Percentiles rank a stretch among this genome's conserved stretches.
Evolutionary conservation across 37 sponge, comb jelly and placozoan species (phyloP).

Genomic region (Aplysina aerophoba): DNA sequence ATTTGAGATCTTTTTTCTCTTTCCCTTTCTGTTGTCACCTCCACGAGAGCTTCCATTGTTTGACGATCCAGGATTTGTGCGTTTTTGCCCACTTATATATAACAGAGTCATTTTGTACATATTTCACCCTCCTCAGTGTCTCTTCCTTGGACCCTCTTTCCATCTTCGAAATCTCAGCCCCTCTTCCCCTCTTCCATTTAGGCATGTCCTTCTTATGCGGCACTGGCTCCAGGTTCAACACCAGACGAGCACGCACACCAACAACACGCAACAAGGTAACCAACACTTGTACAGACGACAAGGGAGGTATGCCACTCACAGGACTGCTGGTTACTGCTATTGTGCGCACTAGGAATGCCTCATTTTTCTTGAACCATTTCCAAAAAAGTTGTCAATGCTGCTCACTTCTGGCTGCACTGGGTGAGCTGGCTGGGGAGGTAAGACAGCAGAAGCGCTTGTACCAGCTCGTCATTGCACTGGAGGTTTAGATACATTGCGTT

Average conservation of each 20-base stretch:
- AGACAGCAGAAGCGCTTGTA: constrained; percentile 41
- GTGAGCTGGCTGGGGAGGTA: constrained; percentile 26
- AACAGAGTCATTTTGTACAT: neutral
- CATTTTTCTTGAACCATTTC: constrained; percentile 38
- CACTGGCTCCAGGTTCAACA: constrained; percentile 49
- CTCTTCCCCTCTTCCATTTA: neutral
- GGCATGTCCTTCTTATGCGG: constrained; percentile 27
- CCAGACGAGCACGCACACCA: constrained; percentile 39
- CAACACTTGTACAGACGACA: constrained; percentile 27
- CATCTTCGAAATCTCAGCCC: no score
- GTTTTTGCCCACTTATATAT: neutral
- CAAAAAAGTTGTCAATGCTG: neutral
- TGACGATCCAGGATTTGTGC: neutral
- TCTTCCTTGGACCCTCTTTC: neutral
- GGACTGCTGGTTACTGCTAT: neutral
- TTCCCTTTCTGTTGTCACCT: neutral
- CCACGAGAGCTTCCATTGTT: neutral
- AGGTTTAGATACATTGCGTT: constrained; percentile 42
- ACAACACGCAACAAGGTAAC: constrained; percentile 49
- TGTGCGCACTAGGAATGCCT: neutral
- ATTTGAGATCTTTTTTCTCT: neutral
- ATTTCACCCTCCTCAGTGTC: neutral
- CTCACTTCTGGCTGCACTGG: neutral
- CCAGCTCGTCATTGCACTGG: constrained; percentile 38
- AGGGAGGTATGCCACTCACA: neutral